Conservation (phyloP, 2,113 vertebrate genomes). For the Siniperca knerii region DNA sequence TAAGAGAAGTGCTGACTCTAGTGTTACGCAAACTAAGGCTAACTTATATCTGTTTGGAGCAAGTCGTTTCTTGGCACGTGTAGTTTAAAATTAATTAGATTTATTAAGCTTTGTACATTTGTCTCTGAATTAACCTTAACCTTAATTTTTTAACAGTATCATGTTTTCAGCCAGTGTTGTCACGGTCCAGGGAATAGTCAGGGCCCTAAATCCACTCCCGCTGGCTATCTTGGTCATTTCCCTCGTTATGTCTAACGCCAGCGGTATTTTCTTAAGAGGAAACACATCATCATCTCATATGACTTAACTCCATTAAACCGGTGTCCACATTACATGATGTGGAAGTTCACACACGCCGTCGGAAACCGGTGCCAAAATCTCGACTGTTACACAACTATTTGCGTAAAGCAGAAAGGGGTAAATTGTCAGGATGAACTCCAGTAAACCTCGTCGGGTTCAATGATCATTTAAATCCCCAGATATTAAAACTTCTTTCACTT, state of each 20-base stretch:
- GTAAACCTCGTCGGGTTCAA: background rate
- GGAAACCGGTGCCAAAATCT: background rate
- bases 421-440: constrained; percentile 13
- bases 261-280: background rate
- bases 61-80: background rate
- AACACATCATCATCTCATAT: background rate
- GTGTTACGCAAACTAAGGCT: constrained; percentile 51
- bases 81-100: background rate
- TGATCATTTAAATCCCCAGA: background rate
- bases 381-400: constrained; percentile 26
- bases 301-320: background rate
- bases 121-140: no score
- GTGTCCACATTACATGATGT: background rate
- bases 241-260: accelerated
- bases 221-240: background rate
- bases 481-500: background rate
- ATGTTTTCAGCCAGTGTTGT: background rate
- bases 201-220: background rate
- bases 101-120: accelerated
- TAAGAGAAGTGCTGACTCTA: background rate
- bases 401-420: background rate
- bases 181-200: constrained; percentile 46
- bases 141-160: accelerated
- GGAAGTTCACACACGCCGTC: accelerated
- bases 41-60: background rate